These are phyloP conservation scores for Magallana ariakensis DNA, from an alignment of 1,140 invertebrate species.

Conservation along the genomic window DNA sequence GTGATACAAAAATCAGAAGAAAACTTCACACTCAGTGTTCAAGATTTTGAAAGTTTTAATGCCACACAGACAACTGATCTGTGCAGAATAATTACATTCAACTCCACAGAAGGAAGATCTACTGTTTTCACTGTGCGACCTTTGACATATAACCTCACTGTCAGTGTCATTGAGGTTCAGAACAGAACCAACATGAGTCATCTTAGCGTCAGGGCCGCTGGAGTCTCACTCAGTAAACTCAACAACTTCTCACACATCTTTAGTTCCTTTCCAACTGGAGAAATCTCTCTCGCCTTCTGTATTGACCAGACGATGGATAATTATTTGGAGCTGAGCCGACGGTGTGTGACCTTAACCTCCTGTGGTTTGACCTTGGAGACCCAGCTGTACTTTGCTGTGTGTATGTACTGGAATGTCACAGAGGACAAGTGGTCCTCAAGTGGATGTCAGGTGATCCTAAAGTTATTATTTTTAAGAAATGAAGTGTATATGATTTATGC, in stretches of 20 bases:
- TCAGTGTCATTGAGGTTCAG: not conserved
- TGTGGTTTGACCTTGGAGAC: slow-evolving; percentile 4
- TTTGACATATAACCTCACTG: not conserved
- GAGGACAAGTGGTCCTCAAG: not conserved
- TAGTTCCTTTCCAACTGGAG: slow-evolving; percentile 4
- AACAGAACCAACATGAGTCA: not conserved
- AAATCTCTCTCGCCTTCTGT: not conserved
- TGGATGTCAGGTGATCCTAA: slow-evolving; percentile 41
- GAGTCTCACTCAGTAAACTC: not conserved
- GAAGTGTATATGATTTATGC: too few relatives aligned
- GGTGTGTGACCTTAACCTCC: not conserved
- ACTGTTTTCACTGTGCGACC: not conserved
- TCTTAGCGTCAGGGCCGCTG: not conserved
- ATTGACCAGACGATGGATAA: not conserved
- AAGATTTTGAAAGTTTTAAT: slow-evolving; percentile 1
- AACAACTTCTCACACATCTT: slow-evolving; percentile 4
- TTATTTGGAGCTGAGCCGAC: not conserved
- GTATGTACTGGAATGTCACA: slow-evolving; percentile 43
- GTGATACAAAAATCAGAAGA: not conserved
- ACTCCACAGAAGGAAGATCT: not conserved
- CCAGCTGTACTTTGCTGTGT: slow-evolving; percentile 35
- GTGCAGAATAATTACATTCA: not conserved
- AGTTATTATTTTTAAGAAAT: not conserved
- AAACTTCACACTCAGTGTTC: not conserved
- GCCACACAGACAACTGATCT: not conserved